phyloP scores from a whole-genome alignment of 2,113 vertebrate genomes.

The Corvus cornix region DNA sequence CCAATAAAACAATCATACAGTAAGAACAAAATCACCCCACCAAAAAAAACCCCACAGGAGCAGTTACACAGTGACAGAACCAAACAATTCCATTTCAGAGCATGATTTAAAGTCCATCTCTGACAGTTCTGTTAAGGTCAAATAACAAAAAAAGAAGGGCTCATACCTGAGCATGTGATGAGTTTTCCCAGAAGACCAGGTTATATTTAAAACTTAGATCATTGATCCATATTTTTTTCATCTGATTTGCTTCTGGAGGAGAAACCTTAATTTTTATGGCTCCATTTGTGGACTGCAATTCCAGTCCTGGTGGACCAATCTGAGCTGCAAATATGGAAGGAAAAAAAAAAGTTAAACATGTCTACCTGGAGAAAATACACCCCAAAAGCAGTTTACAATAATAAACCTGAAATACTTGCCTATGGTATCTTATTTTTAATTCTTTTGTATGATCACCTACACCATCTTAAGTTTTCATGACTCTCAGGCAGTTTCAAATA shows the following conservation, averaged over 20 bases:
- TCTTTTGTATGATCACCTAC: background rate
- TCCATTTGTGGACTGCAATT: constrained; percentile 60
- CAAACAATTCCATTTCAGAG: background rate
- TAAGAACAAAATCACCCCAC: background rate
- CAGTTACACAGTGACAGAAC: background rate
- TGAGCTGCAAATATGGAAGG: constrained; percentile 53
- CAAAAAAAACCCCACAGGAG: background rate
- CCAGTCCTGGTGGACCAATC: constrained; percentile 67
- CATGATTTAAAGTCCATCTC: background rate
- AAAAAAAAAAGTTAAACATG: background rate
- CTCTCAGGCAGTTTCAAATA: background rate
- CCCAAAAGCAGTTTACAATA: background rate
- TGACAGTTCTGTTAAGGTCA: background rate
- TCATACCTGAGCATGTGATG: constrained; percentile 40
- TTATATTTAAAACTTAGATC: background rate
- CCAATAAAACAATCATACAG: background rate
- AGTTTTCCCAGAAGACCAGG: constrained; percentile 65
- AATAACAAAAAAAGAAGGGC: background rate
- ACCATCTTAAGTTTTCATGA: background rate
- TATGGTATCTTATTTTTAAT: background rate
- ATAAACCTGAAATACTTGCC: background rate
- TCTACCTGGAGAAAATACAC: background rate
- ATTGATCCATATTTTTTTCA: constrained; percentile 34
- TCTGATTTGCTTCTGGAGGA: constrained; percentile 42
- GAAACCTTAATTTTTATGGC: constrained; percentile 47